Percentiles rank a stretch among this genome's conserved stretches.
These are phyloP conservation scores for Morpho helenor DNA, from an alignment of 2,888 invertebrate species.

Conservation along the genomic window DNA sequence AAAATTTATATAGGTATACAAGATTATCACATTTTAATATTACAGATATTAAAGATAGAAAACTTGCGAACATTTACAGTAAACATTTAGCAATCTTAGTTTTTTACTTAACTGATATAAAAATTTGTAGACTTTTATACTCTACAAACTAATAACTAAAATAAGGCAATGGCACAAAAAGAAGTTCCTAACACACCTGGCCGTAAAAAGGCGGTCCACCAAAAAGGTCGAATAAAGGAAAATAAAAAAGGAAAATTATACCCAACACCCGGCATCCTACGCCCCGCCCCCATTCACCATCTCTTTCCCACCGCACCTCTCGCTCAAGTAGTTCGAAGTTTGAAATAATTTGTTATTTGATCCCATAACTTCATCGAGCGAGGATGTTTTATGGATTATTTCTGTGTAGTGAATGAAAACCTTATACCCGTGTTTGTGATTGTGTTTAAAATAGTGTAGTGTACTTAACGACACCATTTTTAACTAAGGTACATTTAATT, in stretches of 20 bases:
- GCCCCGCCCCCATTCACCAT: conserved; percentile 46
- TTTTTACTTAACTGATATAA: no score
- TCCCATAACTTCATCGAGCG: conserved; percentile 45
- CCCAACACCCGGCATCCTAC: conserved; percentile 24
- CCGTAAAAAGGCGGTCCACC: conserved; percentile 23
- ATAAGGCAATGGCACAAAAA: neutral
- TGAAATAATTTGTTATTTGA: conserved; percentile 73
- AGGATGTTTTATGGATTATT: conserved; percentile 53
- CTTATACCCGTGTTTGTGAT: neutral
- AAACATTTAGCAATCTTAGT: no score
- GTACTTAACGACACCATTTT: conserved; percentile 5
- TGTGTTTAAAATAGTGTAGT: conserved; percentile 11
- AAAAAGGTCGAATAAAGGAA: conserved; percentile 23
- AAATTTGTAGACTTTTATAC: no score
- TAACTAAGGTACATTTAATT: no score
- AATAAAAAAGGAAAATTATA: conserved; percentile 28
- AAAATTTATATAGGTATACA: no score
- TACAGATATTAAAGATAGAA: no score
- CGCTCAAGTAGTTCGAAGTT: conserved; percentile 38
- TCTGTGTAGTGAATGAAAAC: conserved; percentile 26
- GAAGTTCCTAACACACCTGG: conserved; percentile 29
- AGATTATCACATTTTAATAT: no score
- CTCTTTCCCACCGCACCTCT: conserved; percentile 39
- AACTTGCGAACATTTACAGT: no score
- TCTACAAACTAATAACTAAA: conserved; percentile 6